A percentile compares a stretch with the other conserved stretches of the same genome.
Conservation (phyloP, 2,113 vertebrate species). For the Chaetodon trifascialis region DNA sequence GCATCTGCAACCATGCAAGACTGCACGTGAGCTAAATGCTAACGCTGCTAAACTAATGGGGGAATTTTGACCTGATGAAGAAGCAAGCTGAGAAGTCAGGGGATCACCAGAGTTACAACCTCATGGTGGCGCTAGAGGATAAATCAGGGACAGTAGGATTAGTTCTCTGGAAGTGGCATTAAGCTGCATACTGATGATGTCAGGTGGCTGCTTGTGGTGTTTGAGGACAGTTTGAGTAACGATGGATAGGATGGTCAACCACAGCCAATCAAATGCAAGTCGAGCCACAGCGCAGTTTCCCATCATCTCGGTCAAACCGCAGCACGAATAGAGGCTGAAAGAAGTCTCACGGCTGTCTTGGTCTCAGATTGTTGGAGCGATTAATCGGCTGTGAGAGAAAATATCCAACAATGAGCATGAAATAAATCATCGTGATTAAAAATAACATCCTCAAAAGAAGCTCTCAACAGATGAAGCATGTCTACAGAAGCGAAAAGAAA, state of each 20-base stretch:
- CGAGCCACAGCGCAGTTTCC: no score
- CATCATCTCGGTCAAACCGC: no score
- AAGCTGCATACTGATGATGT: not conserved
- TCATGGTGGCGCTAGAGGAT: no score
- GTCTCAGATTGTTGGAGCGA: not conserved
- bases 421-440: slow-evolving; percentile 24
- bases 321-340: not conserved
- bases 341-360: not conserved
- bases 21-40: no score
- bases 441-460: slow-evolving; percentile 22
- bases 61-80: not conserved
- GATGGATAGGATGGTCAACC: not conserved
- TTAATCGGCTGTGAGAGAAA: not conserved
- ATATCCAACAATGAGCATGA: not conserved
- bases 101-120: not conserved
- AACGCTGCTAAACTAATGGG: no score
- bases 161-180: not conserved
- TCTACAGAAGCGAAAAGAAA: not conserved
- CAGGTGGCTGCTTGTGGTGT: not conserved
- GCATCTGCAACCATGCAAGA: not conserved
- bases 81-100: not conserved
- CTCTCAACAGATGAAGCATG: not conserved
- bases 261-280: no score
- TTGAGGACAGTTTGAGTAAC: not conserved
- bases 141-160: no score